phyloP scores from a whole-genome alignment of 2,888 invertebrate genomes.

The Drosophila stalkeri region DNA sequence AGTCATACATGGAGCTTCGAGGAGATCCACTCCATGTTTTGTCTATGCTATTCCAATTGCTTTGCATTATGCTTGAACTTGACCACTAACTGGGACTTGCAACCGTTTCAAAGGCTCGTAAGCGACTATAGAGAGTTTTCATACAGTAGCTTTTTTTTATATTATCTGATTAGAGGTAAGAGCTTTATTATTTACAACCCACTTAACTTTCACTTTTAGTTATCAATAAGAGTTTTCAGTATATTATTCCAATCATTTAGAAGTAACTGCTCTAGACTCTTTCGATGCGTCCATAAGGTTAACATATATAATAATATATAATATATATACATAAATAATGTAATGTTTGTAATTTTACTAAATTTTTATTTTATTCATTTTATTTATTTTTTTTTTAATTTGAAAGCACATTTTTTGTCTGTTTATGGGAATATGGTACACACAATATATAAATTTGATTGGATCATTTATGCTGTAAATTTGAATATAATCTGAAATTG shows the following conservation, averaged over 20 bases:
- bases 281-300: not conserved
- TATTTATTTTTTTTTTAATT: no score
- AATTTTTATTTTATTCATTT: no score
- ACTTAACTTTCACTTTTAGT: not conserved
- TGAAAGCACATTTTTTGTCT: no score
- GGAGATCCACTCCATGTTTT: constrained; percentile 3
- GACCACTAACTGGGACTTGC: not conserved
- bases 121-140: constrained; percentile 18
- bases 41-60: constrained; percentile 23
- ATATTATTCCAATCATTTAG: not conserved
- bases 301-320: no score
- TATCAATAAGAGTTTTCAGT: not conserved
- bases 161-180: not conserved
- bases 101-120: constrained; percentile 1
- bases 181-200: not conserved
- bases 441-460: no score
- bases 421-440: no score
- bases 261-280: not conserved
- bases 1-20: not conserved
- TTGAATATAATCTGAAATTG: no score
- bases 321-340: no score
- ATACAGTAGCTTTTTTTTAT: constrained; percentile 16
- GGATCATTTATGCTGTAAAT: no score
- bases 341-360: no score
- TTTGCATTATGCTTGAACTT: constrained; percentile 7